Conservation (phyloP, 1,140 invertebrate species). For the Lordiphosa stackelbergi region DNA sequence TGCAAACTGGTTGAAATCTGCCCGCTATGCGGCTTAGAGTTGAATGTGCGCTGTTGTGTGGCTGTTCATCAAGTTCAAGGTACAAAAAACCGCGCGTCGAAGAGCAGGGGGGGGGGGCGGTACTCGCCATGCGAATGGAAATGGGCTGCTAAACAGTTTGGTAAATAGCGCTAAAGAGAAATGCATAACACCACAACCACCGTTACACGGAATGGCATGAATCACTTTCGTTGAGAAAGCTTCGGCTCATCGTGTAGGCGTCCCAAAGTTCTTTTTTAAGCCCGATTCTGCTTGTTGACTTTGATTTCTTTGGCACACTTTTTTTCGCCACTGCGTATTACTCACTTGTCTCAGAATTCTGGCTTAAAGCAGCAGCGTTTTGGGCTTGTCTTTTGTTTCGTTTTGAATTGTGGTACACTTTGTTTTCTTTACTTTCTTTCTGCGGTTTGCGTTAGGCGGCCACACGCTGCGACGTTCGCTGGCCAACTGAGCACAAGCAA, state of each 20-base stretch:
- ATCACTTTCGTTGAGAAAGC: slow-evolving; percentile 74
- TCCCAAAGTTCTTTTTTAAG: slow-evolving; percentile 20
- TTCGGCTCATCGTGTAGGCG: slow-evolving; percentile 19
- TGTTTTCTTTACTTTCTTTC: slow-evolving; percentile 44
- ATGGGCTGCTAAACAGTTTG: slow-evolving; percentile 39
- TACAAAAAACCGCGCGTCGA: slow-evolving; percentile 25
- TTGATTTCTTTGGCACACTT: slow-evolving; percentile 73
- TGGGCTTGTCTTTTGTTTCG: slow-evolving; percentile 6
- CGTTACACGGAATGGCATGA: slow-evolving; percentile 29
- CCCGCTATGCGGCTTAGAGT: slow-evolving; percentile 34
- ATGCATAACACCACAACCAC: slow-evolving; percentile 44
- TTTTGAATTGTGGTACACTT: not conserved
- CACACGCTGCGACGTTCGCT: slow-evolving; percentile 60
- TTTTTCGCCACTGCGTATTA: not conserved
- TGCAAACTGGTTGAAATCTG: slow-evolving; percentile 57
- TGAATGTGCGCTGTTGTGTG: slow-evolving; percentile 38
- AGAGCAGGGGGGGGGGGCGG: not conserved
- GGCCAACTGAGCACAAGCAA: slow-evolving; percentile 44
- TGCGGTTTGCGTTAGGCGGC: slow-evolving; percentile 45
- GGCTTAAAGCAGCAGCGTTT: not conserved
- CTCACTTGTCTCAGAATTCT: slow-evolving; percentile 23
- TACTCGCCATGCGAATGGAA: slow-evolving; percentile 13
- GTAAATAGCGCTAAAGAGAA: slow-evolving; percentile 57
- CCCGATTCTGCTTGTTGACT: slow-evolving; percentile 26
- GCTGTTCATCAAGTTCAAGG: slow-evolving; percentile 66